Evolutionary conservation across 2,113 vertebrate genomes (phyloP), one percentile per base, ranked within the genome.

Genomic region (Crotophaga sulcirostris): DNA sequence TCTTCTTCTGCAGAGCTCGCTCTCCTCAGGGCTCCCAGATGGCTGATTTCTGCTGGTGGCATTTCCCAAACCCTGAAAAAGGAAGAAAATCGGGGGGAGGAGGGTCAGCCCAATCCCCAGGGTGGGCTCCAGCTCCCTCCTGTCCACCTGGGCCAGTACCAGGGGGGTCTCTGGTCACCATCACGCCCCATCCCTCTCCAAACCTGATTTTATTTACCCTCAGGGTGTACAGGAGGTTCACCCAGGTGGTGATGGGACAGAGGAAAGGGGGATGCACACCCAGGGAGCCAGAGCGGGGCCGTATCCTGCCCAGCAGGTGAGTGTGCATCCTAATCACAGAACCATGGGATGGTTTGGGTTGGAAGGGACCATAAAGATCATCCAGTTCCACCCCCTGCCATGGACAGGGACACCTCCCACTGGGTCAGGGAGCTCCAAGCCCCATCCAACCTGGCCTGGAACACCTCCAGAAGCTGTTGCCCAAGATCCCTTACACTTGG

Each of bases 401-500:
- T n/a, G n/a, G n/a, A n/a, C n/a, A n/a, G n/a, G n/a, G n/a, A n/a
- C n/a, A n/a, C n/a, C n/a, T n/a, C n/a, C n/a, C n/a, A n/a, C n/a
- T n/a, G n/a, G n/a, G n/a, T n/a, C n/a, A n/a, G n/a, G n/a, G n/a
- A n/a, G n/a, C n/a, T n/a, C n/a, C n/a, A n/a, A n/a, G n/a, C n/a
- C n/a, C n/a, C n/a, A n/a, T n/a, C n/a, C n/a, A n/a, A n/a, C n/a
- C n/a, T n/a, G n/a, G n/a, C n/a, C n/a, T n/a, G n/a, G n/a, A n/a
- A n/a, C n/a, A n/a, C n/a, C n/a, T n/a, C n/a, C n/a, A 51, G 86
- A 56, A 68, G 49, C 25, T 8, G 8, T 13, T 74, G 42, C 38
- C 64, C 64, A 81, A 86, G 86, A 52, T 2, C 40, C 49, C 97
- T 97, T 97, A 97, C 97, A 90, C 90, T 19, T 96, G 94, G 81